phyloP scores from a whole-genome alignment of 2,888 invertebrate genomes.

The Drosophila robusta region DNA sequence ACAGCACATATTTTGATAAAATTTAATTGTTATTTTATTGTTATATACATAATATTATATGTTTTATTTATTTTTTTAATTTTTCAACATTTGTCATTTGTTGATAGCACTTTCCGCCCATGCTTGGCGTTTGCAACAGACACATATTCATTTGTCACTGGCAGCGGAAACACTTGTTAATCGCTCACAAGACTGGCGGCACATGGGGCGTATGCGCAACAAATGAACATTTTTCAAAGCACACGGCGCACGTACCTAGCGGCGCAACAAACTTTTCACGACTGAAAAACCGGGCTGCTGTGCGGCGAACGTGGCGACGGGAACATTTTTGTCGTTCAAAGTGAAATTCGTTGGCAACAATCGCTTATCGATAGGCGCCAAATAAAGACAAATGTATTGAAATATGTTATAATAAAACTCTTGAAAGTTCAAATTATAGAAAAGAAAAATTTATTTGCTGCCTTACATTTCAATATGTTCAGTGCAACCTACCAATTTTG shows the following conservation, averaged over 20 bases:
- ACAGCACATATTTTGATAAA: conserved; percentile 9
- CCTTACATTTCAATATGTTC: no score
- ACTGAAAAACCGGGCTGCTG: conserved; percentile 54
- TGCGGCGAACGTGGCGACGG: conserved; percentile 22
- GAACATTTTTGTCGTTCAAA: conserved; percentile 64
- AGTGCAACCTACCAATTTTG: no score
- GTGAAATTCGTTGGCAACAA: conserved; percentile 28
- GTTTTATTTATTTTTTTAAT: conserved; percentile 7
- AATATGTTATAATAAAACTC: not conserved
- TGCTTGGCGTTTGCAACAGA: not conserved
- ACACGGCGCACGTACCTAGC: conserved; percentile 67
- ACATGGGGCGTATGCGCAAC: conserved; percentile 68
- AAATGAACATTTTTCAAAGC: conserved; percentile 39
- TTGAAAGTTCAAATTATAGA: not conserved
- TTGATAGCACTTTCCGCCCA: conserved; percentile 8
- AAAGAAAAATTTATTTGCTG: not conserved
- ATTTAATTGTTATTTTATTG: conserved; percentile 5
- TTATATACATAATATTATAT: conserved; percentile 12
- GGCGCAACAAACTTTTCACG: conserved; percentile 70
- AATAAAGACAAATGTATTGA: not conserved
- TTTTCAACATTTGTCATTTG: conserved; percentile 20
- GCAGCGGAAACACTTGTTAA: conserved; percentile 62
- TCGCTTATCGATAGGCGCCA: conserved; percentile 54
- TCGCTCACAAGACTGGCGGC: conserved; percentile 39
- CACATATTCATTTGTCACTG: conserved; percentile 33